Evolutionary conservation across 2,113 vertebrate genomes (phyloP).

Genomic region (Mesoclemmys tuberculata): DNA sequence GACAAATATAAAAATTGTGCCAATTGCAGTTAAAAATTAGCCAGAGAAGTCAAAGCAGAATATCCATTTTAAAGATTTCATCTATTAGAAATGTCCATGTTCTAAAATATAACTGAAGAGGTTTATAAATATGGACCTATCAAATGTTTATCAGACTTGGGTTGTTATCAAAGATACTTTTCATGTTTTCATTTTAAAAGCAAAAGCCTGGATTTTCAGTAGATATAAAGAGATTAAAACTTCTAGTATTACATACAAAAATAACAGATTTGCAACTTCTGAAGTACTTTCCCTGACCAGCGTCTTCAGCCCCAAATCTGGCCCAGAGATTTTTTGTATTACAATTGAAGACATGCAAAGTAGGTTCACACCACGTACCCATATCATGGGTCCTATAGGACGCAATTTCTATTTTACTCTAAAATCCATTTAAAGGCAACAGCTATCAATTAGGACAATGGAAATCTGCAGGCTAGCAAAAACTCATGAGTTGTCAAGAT

Average conservation of each 20-base stretch:
- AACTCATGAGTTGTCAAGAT: not conserved
- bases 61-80: not conserved
- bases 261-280: not conserved
- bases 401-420: not conserved
- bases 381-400: not conserved
- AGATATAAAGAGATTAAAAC: not conserved
- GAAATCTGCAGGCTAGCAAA: not conserved
- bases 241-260: not conserved
- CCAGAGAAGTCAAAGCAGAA: not conserved
- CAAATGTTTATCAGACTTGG: not conserved
- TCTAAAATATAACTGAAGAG: not conserved
- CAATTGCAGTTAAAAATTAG: not conserved
- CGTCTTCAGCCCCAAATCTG: not conserved
- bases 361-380: not conserved
- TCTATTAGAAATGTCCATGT: not conserved
- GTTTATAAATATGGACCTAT: not conserved
- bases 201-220: not conserved
- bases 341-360: not conserved
- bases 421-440: not conserved
- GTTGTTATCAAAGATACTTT: not conserved
- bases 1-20: not conserved
- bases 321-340: not conserved
- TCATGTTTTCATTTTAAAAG: not conserved
- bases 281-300: not conserved
- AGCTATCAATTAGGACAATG: not conserved